Base-by-base conservation (phyloP, 2,113 vertebrate genomes). In the Nyctereutes procyonoides region DNA sequence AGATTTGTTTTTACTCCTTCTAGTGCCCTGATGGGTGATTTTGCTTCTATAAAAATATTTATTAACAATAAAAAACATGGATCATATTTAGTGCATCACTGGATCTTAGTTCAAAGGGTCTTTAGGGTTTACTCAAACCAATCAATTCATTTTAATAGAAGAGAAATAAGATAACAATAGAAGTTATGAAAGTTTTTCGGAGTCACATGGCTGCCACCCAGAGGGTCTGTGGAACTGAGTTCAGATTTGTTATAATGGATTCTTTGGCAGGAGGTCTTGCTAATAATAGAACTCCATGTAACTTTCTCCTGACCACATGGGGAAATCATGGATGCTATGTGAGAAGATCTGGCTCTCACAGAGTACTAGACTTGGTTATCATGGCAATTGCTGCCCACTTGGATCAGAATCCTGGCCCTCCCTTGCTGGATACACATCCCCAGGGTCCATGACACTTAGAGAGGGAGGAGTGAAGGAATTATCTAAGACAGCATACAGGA, bases 1-100 rank as follows among this genome's bases (percentile, higher is more conserved):
- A 73, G 30, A 88, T 92, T 19, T 51, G 17, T 17, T 93, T 96
- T 79, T 35, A 13, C 6, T 56, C 28, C 63, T 80, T 56, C 28
- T 55, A 63, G 43, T 92, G 20, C 7, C 63, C 5, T 43, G 7
- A 53, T 53, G 43, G n/a, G 4, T 92, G 8, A 60, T 87, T 90
- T 76, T 91, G 10, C 6, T 24, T 51, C 16, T 48, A 12, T 22
- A 56, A 96, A 93, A 43, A 63, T 69, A 79, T 55, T 77, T 10
- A 28, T n/a, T 83, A n/a, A 28, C 24, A 77, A 53, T 76, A 84
- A 73, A 90, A 48, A 48, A 26, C 8, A 84, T 11, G 30, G 26
- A 9, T 88, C 30, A n/a, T 56, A 76, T 71, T 88, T 84, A 83
- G 12, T 84, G 3, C 0, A 63, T 79, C 14, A 58, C 28, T 84